Evolutionary conservation across 2,113 vertebrate species (phyloP), one percentile per base, ranked within the genome.

Genomic region (Mugil cephalus): DNA sequence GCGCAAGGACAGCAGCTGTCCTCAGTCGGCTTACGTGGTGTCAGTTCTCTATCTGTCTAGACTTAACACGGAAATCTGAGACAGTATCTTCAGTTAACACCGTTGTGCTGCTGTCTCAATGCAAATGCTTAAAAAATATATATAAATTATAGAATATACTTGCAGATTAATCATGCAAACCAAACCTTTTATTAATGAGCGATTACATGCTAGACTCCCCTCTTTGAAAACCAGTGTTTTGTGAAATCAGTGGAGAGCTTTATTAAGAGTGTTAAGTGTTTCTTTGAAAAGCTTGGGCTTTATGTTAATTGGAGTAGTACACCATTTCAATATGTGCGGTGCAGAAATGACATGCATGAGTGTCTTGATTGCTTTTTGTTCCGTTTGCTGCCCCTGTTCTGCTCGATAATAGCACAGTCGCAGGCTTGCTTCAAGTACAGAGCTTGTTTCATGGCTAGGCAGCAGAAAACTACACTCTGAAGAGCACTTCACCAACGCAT

Each of bases 401-500:
- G 79, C 79, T 82, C 82, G 5, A 71, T 87, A 90, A 90, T 87
- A 70, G 69, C 43, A 10, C 45, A 70, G 82, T 80, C 45, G 67
- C 71, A 80, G 68, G 77, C 76, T 74, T 38, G 69, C 82, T 86
- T 84, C 38, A 76, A 85, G 87, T 85, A 35, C 69, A 72, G 79
- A 18, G 80, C 87, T 93, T 91, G 85, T 90, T 93, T 91, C 89
- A 90, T 85, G 91, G 92, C 87, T 84, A 86, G 87, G 90, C 87
- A 84, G 89, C 87, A 89, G 85, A 92, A 93, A 93, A 93, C 87
- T 85, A 84, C 90, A 90, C 92, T 93, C 93, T 19, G 79, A 92
- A 93, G 93, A 93, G 89, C 91, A 92, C 86, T 94, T 93, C 82
- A 89, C 66, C 74, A 79, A 36, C 91, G 82, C 91, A 91, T 93